Evolutionary conservation across 1,140 invertebrate genomes (phyloP), one percentile per base, ranked within the genome.

Genomic region (Ganaspis sp.): DNA sequence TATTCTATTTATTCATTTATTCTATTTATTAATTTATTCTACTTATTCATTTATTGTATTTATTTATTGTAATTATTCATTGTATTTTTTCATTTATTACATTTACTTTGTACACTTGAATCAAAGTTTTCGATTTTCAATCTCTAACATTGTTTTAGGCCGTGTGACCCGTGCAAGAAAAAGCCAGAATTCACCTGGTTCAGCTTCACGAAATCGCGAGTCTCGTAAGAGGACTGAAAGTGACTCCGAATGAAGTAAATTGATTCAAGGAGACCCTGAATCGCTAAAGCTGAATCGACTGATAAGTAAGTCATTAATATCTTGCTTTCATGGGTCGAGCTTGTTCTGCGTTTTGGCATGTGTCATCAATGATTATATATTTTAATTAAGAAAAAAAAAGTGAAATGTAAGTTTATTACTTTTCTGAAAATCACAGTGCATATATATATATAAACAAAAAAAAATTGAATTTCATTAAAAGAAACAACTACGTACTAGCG

Each of bases 161-260:
- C 88, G 89, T 69, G 73, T 86, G 12, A 90, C 87, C 5, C 85
- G 88, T 49, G 84, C 86, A 70, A 81, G 83, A 64, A 84, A 81
- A 79, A 86, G 53, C 38, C 38, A 29, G 37, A 70, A 79, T 54
- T 12, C 73, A 21, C 9, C 73, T 17, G 76, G 81, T 9, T 76
- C 84, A 17, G 49, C 75, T 29, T 78, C 76, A 34, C 82, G 78
- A 75, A 45, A 74, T 53, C 80, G 84, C 17, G 85, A 85, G 69
- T 26, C 77, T 58, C 79, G 82, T 17, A 87, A 85, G 45, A 85
- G 83, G 72, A 82, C 89, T 40, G 88, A 91, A 58, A 90, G 84
- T 75, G 87, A 90, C 72, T 88, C 87, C 1, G 88, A 90, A 73
- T 90, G 83, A 84, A 69, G 12, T 73, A 64, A 64, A 64, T 29